Evolutionary conservation across 2,797 vertebrate genomes (phyloP), one percentile per base, ranked within the genome.

Genomic region (Epinephelus malabaricus): DNA sequence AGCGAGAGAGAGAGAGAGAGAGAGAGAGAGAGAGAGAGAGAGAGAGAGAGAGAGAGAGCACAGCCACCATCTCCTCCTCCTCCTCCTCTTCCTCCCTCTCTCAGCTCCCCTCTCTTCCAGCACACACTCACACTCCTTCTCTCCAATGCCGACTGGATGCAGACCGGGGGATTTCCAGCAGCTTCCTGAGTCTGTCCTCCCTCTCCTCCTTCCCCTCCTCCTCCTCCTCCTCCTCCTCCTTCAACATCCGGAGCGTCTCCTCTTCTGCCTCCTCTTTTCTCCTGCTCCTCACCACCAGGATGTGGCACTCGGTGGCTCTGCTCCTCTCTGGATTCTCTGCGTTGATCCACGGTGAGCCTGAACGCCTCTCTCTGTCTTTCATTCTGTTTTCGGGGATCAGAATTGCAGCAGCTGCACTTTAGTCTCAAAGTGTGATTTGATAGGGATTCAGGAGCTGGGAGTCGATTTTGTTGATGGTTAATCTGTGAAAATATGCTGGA

Each of bases 231-330:
- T 72, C 68, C 69, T 85, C 77, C 73, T 78, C 46, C 68, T 75
- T 73, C 58, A 69, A 49, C 81, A 76, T 69, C 85, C 71, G 54
- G 72, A 78, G 84, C 86, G 54, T 81, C 67, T 89, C 83, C 80
- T 82, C 73, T 70, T 79, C 76, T 72, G 75, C 69, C 68, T 89
- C 83, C 77, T 78, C 75, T 82, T 78, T 75, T 51, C 77, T 86
- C 85, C 74, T 53, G 64, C 85, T 87, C 79, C 76, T 86, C 79
- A 73, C 40, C 88, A 87, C 81, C 93, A 95, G 91, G 92, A 96
- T 96, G 96, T 96, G 95, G 95, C 86, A 90, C 89, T 94, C 95
- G 76, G 85, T 88, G 85, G 93, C 89, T 92, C 91, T 96, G 83
- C 92, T 95, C 78, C 90, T 95, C 73, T 94, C 91, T 88, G 94